Evolutionary conservation across 2,113 vertebrate species (phyloP).

Genomic region (Promerops cafer): DNA sequence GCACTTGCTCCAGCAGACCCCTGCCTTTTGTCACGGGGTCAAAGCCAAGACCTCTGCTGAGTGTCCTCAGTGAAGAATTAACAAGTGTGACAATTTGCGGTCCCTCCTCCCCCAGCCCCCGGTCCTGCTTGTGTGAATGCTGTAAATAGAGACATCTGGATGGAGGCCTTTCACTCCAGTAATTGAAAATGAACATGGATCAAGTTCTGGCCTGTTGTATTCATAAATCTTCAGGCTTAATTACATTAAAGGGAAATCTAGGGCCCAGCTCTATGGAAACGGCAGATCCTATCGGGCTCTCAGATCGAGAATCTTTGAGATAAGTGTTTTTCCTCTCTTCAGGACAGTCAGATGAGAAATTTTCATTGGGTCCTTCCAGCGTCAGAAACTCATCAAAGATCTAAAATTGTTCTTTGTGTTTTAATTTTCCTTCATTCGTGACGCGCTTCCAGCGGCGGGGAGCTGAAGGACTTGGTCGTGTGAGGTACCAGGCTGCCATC

Average conservation of each 20-base stretch:
- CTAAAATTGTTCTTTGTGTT: not conserved
- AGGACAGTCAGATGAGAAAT: constrained; percentile 56
- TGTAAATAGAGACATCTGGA: constrained; percentile 89
- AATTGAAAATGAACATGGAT: constrained; percentile 94
- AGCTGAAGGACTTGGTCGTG: not conserved
- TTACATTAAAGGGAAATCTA: constrained; percentile 94
- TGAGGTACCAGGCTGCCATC: not conserved
- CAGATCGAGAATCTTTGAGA: constrained; percentile 83
- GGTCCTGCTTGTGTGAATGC: constrained; percentile 80
- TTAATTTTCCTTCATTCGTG: not conserved
- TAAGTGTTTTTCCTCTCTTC: constrained; percentile 73
- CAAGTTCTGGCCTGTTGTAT: constrained; percentile 90
- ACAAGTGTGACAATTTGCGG: constrained; percentile 85
- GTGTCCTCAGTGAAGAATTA: constrained; percentile 83
- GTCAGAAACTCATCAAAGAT: not conserved
- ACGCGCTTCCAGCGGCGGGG: rapidly evolving
- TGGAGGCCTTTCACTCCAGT: constrained; percentile 84
- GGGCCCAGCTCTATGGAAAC: constrained; percentile 86
- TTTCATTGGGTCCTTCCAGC: constrained; percentile 34
- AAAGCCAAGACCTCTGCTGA: constrained; percentile 85
- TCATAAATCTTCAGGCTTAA: constrained; percentile 96
- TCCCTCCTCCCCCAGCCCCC: constrained; percentile 70
- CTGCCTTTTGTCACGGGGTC: constrained; percentile 76
- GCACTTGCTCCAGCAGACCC: constrained; percentile 74
- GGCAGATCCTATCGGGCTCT: constrained; percentile 81